Conservation (phyloP, 2,888 invertebrate genomes). For the Drosophila koepferae region DNA sequence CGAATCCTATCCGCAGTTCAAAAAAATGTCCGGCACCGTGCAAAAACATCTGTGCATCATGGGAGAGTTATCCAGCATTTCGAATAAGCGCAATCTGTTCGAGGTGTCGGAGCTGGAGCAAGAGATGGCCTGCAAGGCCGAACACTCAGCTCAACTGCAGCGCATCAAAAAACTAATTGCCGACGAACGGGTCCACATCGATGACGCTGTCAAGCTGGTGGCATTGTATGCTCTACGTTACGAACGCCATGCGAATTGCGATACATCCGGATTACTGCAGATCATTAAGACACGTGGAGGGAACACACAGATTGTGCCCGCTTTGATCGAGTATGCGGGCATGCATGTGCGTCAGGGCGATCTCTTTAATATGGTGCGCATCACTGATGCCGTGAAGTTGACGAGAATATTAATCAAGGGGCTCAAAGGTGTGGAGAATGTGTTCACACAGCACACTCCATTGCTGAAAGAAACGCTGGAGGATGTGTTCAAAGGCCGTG, state of each 20-base stretch:
- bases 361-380: constrained; percentile 94
- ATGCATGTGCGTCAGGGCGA: constrained; percentile 92
- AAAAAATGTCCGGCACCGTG: constrained; percentile 98
- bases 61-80: constrained; percentile 95
- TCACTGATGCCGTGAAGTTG: constrained; percentile 96
- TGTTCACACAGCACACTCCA: constrained; percentile 99
- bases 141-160: constrained; percentile 92
- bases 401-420: constrained; percentile 86
- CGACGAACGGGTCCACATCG: constrained; percentile 89
- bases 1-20: constrained; percentile 99
- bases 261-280: constrained; percentile 91
- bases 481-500: constrained; percentile 94
- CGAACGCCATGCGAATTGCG: constrained; percentile 95
- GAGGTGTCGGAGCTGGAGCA: constrained; percentile 97
- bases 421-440: constrained; percentile 98
- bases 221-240: constrained; percentile 97
- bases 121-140: constrained; percentile 94
- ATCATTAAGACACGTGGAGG: constrained; percentile 90
- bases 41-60: constrained; percentile 99
- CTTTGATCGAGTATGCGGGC: constrained; percentile 94
- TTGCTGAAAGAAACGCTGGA: constrained; percentile 95
- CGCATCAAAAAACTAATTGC: constrained; percentile 92
- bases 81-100: constrained; percentile 91
- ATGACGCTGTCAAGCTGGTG: constrained; percentile 94
- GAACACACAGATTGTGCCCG: constrained; percentile 88